Conservation (phyloP, 2,888 invertebrate species). For the Nomada lathburiana region DNA sequence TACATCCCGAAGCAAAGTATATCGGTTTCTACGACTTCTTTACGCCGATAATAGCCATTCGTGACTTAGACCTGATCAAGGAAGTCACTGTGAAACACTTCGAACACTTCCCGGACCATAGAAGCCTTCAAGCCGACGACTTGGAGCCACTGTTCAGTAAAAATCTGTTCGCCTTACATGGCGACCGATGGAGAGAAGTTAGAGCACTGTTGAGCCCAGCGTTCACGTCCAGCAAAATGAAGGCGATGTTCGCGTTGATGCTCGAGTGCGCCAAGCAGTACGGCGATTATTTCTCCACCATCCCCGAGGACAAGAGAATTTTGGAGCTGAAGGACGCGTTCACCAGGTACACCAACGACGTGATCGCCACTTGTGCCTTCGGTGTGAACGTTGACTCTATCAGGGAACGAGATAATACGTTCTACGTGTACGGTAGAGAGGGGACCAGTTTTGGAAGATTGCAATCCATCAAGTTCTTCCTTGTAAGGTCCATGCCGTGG, state of each 20-base stretch:
- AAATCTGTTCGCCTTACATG: conserved; percentile 74
- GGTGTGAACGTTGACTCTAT: conserved; percentile 77
- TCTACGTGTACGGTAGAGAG: conserved; percentile 73
- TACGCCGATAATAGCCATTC: conserved; percentile 72
- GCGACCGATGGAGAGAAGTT: conserved; percentile 85
- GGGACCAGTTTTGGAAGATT: conserved; percentile 51
- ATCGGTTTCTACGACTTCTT: conserved; percentile 72
- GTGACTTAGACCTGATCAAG: conserved; percentile 78
- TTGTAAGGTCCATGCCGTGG: conserved; percentile 43
- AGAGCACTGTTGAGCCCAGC: conserved; percentile 85
- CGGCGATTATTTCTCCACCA: conserved; percentile 43
- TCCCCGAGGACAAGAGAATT: conserved; percentile 29
- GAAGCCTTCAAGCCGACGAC: conserved; percentile 57
- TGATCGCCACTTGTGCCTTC: conserved; percentile 78
- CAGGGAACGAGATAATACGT: conserved; percentile 75
- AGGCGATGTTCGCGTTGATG: conserved; percentile 82
- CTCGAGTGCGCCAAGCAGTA: conserved; percentile 65
- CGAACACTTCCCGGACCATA: conserved; percentile 69
- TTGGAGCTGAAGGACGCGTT: conserved; percentile 79
- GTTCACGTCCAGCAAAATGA: conserved; percentile 87
- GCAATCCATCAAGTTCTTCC: conserved; percentile 48
- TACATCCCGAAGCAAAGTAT: conserved; percentile 64
- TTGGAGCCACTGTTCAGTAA: conserved; percentile 68
- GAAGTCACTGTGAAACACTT: conserved; percentile 72
- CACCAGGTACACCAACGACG: conserved; percentile 75